A percentile compares a stretch with the other conserved stretches of the same genome.
phyloP scores from a whole-genome alignment of 2,888 invertebrate species.

The Watsonalla binaria region DNA sequence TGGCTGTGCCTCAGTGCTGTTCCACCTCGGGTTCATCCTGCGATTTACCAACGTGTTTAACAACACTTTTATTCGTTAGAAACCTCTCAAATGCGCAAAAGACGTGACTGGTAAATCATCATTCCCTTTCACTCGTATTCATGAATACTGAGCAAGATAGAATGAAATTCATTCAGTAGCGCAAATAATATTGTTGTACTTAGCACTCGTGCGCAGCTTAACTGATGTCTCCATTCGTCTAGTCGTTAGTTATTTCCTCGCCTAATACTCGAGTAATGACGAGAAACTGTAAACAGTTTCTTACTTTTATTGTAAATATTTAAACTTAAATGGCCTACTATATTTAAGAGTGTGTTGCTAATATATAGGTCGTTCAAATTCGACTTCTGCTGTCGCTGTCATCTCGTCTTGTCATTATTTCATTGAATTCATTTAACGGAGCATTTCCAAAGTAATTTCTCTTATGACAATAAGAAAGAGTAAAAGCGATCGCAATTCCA shows the following conservation, averaged over 20 bases:
- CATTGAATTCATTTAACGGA: conserved; percentile 18
- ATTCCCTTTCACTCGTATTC: too few relatives aligned
- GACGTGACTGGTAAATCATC: too few relatives aligned
- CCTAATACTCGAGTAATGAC: conserved; percentile 70
- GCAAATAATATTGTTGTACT: not conserved
- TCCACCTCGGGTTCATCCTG: not conserved
- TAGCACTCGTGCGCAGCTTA: conserved; percentile 14
- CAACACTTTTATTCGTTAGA: too few relatives aligned
- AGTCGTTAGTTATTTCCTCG: conserved; percentile 70
- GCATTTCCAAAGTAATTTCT: too few relatives aligned
- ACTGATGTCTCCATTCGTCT: conserved; percentile 40
- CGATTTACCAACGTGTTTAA: too few relatives aligned
- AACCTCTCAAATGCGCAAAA: too few relatives aligned
- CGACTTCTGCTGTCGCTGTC: conserved; percentile 52
- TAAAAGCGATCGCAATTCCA: too few relatives aligned
- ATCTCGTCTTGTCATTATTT: conserved; percentile 39
- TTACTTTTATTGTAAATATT: conserved; percentile 73
- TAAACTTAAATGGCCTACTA: conserved; percentile 71
- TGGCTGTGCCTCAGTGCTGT: conserved; percentile 28
- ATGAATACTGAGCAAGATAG: too few relatives aligned
- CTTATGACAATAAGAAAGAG: too few relatives aligned
- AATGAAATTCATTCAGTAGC: not conserved
- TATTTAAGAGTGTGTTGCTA: conserved; percentile 66
- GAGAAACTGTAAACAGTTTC: conserved; percentile 68
- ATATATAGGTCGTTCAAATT: conserved; percentile 58